Base-by-base conservation (phyloP, 2,797 vertebrate genomes). In the Chelon labrosus region DNA sequence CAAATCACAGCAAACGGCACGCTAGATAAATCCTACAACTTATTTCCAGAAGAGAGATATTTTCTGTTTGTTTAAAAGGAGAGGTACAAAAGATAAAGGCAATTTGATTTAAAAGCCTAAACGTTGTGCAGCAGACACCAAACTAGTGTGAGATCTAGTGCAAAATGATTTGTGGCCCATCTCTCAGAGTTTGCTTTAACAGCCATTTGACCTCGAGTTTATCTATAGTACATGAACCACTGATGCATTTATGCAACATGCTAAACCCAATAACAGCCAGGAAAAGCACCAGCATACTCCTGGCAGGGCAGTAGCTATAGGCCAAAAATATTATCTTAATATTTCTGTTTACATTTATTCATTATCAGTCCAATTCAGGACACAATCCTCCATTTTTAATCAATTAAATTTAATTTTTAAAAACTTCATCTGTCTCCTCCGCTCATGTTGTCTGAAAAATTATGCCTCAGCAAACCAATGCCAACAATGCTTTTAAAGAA, bases 61-160 rank as follows among this genome's bases (percentile, higher is more conserved):
- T 86, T 87, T 81, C 65, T 70, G 77, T 85, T 89, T 80, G 82
- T 85, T 90, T 72, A 80, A 85, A 87, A 71, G 52, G 37, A 69
- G 42, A 57, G 31, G 46, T 51, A 39, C 14, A 19, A 37, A 70
- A 75, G 66, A 85, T 80, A 75, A 82, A 85, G 67, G 56, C 60
- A 17, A 60, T 82, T 85, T 82, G 69, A 83, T 84, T 90, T 85
- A 79, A 68, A 70, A 70, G 55, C 66, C 61, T 27, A 70, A 55
- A 87, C 80, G 38, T 39, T 50, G 37, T 47, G 49, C 54, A 63
- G 31, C 67, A 68, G 81, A 80, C 79, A 73, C 55, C 66, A 57
- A 60, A 75, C 17, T 50, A 64, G 58, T 41, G 49, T 20, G 56
- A 65, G 47, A 83, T 83, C 62, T 71, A 65, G 71, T 69, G 56